Percentiles rank a stretch among this genome's conserved stretches.
Evolutionary conservation across 2,113 vertebrate genomes (phyloP).

Genomic region (Nymphicus hollandicus): DNA sequence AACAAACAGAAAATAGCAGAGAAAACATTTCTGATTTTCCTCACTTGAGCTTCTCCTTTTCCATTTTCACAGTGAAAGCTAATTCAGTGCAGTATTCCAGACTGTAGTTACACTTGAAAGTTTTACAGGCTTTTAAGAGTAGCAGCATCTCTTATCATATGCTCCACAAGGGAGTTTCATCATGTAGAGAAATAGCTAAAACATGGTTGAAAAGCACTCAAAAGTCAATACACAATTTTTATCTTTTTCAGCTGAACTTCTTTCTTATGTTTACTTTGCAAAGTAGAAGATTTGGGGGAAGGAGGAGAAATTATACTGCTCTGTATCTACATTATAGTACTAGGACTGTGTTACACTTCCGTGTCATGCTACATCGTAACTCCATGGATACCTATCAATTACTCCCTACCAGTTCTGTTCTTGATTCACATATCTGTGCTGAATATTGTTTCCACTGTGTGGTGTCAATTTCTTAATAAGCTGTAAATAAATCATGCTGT

Average conservation of each 20-base stretch:
- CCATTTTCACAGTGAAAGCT: neutral
- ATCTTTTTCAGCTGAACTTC: neutral
- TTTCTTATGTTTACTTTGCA: slow-evolving; percentile 7
- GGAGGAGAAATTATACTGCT: neutral
- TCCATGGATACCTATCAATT: neutral
- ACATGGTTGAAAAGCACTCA: neutral
- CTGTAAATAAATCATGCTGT: slow-evolving; percentile 35
- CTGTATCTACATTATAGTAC: neutral
- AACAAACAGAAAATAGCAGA: neutral
- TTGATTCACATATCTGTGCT: neutral
- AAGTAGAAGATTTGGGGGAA: neutral
- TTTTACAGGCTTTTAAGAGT: neutral
- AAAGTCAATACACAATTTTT: neutral
- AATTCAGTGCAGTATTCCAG: neutral
- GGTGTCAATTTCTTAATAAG: neutral
- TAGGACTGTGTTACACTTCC: neutral
- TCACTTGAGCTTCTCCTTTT: neutral
- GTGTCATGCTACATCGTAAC: neutral
- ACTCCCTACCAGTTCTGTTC: neutral
- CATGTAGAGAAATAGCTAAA: slow-evolving; percentile 1
- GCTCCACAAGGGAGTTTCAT: neutral
- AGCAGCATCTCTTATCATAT: neutral
- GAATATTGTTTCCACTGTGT: neutral
- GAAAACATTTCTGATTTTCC: neutral
- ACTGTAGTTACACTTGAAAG: neutral